Percentiles rank a stretch among this genome's conserved stretches.
Conservation (phyloP, 1,140 invertebrate genomes). For the Gryllus bimaculatus region DNA sequence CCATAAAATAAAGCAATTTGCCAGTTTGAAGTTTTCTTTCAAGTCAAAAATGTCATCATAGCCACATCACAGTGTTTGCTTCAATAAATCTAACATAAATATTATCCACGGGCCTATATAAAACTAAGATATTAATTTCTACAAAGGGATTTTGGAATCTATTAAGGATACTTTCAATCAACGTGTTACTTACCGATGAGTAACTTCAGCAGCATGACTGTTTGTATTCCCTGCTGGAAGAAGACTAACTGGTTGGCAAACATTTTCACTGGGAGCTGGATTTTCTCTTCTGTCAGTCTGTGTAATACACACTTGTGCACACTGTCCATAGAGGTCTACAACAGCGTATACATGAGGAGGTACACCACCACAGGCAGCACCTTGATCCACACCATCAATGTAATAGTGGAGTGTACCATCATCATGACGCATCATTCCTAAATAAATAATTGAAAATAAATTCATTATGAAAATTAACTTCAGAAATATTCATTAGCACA, state of each 20-base stretch:
- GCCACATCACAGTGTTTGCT: too few relatives aligned
- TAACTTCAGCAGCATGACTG: slow-evolving; percentile 10
- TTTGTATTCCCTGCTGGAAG: background rate
- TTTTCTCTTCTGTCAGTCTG: slow-evolving; percentile 24
- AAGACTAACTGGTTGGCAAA: slow-evolving; percentile 21
- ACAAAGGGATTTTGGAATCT: too few relatives aligned
- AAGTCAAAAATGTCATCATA: too few relatives aligned
- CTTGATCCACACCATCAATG: slow-evolving; percentile 83
- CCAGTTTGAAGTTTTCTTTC: too few relatives aligned
- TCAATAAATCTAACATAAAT: too few relatives aligned
- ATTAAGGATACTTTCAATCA: too few relatives aligned
- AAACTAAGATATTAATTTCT: too few relatives aligned
- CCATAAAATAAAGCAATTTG: too few relatives aligned
- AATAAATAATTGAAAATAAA: background rate
- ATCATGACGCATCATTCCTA: slow-evolving; percentile 71
- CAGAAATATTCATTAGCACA: too few relatives aligned
- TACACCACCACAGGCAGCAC: slow-evolving; percentile 71
- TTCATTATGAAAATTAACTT: too few relatives aligned
- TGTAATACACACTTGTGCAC: slow-evolving; percentile 68
- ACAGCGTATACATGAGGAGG: slow-evolving; percentile 84
- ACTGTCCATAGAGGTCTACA: slow-evolving; percentile 89
- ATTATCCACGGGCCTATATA: too few relatives aligned
- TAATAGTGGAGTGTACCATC: slow-evolving; percentile 84
- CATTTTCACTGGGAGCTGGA: slow-evolving; percentile 21
- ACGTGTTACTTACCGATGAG: slow-evolving; percentile 7